phyloP scores from a whole-genome alignment of 2,113 vertebrate species.

The Crocuta crocuta region DNA sequence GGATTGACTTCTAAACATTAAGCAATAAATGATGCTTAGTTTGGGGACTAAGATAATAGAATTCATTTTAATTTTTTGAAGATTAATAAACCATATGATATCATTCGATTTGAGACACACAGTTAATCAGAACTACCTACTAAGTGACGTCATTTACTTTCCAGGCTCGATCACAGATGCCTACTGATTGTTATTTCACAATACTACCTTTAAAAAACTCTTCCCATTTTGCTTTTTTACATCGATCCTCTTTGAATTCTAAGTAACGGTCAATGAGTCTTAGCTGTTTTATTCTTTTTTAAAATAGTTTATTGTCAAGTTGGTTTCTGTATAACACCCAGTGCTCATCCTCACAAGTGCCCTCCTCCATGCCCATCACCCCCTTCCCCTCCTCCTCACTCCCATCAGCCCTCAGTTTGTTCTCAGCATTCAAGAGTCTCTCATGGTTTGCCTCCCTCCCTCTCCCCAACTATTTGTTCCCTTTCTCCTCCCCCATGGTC shows the following conservation, averaged over 20 bases:
- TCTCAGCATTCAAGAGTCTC: too few relatives aligned
- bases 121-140: not conserved
- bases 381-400: too few relatives aligned
- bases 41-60: not conserved
- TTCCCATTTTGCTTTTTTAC: not conserved
- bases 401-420: too few relatives aligned
- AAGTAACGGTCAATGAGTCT: not conserved
- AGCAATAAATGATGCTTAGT: constrained; percentile 38
- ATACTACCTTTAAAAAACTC: not conserved
- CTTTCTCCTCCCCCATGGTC: too few relatives aligned
- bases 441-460: too few relatives aligned
- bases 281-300: constrained; percentile 8
- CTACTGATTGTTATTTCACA: not conserved
- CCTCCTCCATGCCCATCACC: too few relatives aligned
- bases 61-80: constrained; percentile 22
- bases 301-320: too few relatives aligned
- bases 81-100: not conserved
- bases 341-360: too few relatives aligned
- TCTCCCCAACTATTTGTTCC: too few relatives aligned
- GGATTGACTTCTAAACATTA: constrained; percentile 6
- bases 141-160: not conserved
- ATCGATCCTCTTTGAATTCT: not conserved
- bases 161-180: not conserved
- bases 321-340: too few relatives aligned
- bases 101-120: not conserved